Conservation (phyloP, 2,113 vertebrate species). For the Saccopteryx leptura region DNA sequence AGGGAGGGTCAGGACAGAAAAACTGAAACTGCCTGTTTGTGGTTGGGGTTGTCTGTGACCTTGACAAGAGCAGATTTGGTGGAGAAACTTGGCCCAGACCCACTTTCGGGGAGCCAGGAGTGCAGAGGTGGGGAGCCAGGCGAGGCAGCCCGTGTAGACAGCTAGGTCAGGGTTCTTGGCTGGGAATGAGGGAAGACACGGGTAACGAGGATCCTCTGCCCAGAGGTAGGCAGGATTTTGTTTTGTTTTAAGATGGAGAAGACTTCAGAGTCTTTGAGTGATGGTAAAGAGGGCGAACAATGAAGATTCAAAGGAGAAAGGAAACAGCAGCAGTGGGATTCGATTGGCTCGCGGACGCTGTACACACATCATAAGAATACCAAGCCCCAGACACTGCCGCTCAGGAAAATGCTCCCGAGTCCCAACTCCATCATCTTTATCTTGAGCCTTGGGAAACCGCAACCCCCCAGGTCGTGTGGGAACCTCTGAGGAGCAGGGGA, state of each 20-base stretch:
- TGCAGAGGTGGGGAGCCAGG: not conserved
- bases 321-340: not conserved
- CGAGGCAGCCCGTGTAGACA: not conserved
- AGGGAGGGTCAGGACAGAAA: not conserved
- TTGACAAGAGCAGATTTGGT: not conserved
- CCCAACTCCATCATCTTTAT: not conserved
- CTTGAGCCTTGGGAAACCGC: not conserved
- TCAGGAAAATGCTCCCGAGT: not conserved
- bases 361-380: not conserved
- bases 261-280: not conserved
- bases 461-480: too few relatives aligned
- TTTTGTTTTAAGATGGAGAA: not conserved
- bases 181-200: not conserved
- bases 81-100: not conserved
- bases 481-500: not conserved
- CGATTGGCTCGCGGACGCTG: not conserved
- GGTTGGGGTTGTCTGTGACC: not conserved
- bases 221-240: not conserved
- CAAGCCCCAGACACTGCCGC: rapidly evolving
- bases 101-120: not conserved
- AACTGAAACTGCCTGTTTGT: not conserved
- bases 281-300: not conserved
- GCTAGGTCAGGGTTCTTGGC: not conserved
- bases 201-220: not conserved
- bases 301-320: not conserved